Evolutionary conservation across 2,888 invertebrate species (phyloP), one percentile per base, ranked within the genome.

Genomic region (Allolobophora icterica): DNA sequence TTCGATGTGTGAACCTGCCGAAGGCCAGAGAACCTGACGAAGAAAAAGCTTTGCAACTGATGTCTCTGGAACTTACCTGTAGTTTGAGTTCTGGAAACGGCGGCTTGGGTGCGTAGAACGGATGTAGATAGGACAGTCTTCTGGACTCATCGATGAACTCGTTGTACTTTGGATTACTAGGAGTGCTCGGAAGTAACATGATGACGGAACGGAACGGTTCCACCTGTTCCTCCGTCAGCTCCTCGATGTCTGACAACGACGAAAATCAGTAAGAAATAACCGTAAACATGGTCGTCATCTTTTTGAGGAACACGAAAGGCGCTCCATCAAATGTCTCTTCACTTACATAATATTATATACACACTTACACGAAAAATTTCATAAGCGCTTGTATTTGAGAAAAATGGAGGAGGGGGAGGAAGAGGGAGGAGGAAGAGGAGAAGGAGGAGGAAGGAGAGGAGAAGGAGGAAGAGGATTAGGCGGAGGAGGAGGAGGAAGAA

Each of bases 131-230:
- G 95, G 97, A 98, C 95, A 97, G 98, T 91, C 96, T 96, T 90
- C 97, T 96, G 35, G 99, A 98, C 95, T 96, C 96, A 90, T 97
- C 96, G 30, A 97, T 97, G 95, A 99, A 99, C 58, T 97, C 96
- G 93, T 97, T 97, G 92, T 95, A 95, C 96, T 90, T 96, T 95
- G 93, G 97, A 91, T 95, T 94, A 21, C 93, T 93, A 0, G 98
- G 98, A 90, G 98, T 97, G 38, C 98, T 98, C n/a, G 90, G 91
- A 35, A 52, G 89, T n/a, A 92, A 58, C 58, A 92, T 89, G 33
- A 92, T 84, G 38, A 91, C 84, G 35, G 84, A 90, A 15, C 84
- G 84, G 58, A 91, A 71, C n/a, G 90, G 52, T 40, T 87, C 89
- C 11, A 91, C 71, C 58, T 40, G 35, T 38, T 58, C 58, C 71